Evolutionary conservation across 2,113 vertebrate species (phyloP), one percentile per base, ranked within the genome.

Genomic region (Oxyura jamaicensis): DNA sequence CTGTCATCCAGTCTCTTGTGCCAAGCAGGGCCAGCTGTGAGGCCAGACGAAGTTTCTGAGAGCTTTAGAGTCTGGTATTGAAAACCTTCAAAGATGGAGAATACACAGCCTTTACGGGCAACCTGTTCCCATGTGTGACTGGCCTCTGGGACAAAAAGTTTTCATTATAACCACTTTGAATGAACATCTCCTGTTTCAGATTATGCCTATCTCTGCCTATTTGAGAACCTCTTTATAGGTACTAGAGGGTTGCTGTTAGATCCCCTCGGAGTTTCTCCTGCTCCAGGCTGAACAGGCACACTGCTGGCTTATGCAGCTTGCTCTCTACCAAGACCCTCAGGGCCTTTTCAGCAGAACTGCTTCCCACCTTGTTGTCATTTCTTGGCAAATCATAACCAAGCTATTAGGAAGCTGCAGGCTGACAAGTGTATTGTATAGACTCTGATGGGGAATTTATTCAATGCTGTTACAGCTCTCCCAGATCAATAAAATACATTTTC

Each of bases 401-500:
- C 48, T 8, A 59, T 73, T 33, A 21, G 62, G 66, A 80, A 91
- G 35, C 65, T 86, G 73, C 60, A 72, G 85, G 25, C 76, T 81
- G 72, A 35, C 39, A 67, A 75, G 19, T n/a, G 10, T 23, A 3
- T 71, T 67, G 29, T 39, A 39, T 59, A n/a, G 39, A 35, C 39
- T 44, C 39, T 44, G 31, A 28, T n/a, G 25, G 62, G 33, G 50
- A 53, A 80, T 67, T 55, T 74, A 22, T 67, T 83, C 2, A 2
- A 17, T 83, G 66, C 53, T 88, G 33, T 58, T 74, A 83, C 75
- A 92, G 50, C 55, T 96, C 60, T 66, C 62, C 20, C 26, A 85
- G 86, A 94, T 73, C 8, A 58, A 82, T 59, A 88, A 84, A 96
- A 78, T 65, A 71, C 19, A 62, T 93, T 94, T 90, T 95, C 74